Conservation (phyloP, 2,888 invertebrate genomes). For the Nomada fucata region DNA sequence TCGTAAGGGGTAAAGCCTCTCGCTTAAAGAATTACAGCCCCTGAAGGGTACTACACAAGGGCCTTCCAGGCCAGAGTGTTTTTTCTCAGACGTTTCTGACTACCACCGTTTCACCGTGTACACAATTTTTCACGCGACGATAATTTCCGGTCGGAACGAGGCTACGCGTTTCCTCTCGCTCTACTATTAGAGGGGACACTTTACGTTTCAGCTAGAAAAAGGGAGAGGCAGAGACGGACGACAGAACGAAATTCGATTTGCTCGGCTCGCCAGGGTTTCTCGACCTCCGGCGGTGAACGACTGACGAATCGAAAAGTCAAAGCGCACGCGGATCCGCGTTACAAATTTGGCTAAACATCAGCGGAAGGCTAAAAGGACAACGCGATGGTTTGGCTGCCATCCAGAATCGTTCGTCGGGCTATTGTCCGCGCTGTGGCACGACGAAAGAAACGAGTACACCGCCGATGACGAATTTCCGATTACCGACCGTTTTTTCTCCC, state of each 20-base stretch:
- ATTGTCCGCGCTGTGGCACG: slow-evolving; percentile 55
- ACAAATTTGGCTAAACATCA: slow-evolving; percentile 65
- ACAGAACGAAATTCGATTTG: no score
- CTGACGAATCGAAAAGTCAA: slow-evolving; percentile 9
- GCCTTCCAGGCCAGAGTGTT: slow-evolving; percentile 50
- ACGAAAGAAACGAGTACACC: slow-evolving; percentile 14
- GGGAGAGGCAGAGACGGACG: neutral
- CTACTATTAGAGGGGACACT: neutral
- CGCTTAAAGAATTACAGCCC: slow-evolving; percentile 68
- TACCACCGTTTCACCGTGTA: slow-evolving; percentile 30
- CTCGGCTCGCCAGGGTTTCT: neutral
- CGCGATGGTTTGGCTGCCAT: slow-evolving; percentile 69
- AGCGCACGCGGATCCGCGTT: slow-evolving; percentile 33
- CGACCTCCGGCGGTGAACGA: slow-evolving; percentile 19
- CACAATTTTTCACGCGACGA: slow-evolving; percentile 19
- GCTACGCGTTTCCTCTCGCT: no score
- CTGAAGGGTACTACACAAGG: slow-evolving; percentile 39
- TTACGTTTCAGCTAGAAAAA: no score
- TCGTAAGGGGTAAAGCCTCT: slow-evolving; percentile 60
- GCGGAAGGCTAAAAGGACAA: slow-evolving; percentile 51
- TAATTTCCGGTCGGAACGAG: neutral
- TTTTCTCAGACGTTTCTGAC: slow-evolving; percentile 45
- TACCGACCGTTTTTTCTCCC: slow-evolving; percentile 5
- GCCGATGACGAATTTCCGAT: slow-evolving; percentile 68
- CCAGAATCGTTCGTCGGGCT: slow-evolving; percentile 62